These are phyloP conservation scores for Harmothoe impar DNA, from an alignment of 2,888 invertebrate species.

Conservation along the genomic window DNA sequence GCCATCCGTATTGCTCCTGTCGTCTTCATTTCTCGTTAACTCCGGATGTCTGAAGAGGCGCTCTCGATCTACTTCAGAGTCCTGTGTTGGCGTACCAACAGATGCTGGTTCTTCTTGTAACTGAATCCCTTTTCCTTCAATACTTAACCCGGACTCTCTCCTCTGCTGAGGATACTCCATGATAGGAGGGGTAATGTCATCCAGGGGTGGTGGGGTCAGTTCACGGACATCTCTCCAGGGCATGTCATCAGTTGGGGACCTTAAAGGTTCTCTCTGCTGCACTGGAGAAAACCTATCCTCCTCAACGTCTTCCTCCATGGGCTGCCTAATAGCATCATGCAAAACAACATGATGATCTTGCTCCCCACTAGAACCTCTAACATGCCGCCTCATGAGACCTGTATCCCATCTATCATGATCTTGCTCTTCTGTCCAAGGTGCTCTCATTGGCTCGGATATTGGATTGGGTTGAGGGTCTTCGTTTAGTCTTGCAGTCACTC, in stretches of 20 bases:
- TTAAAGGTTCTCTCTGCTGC: background rate
- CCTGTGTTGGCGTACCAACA: too few relatives aligned
- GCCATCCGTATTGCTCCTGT: background rate
- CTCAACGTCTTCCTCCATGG: background rate
- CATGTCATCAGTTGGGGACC: background rate
- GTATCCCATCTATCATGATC: too few relatives aligned
- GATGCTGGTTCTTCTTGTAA: background rate
- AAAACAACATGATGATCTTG: background rate
- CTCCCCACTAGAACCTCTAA: background rate
- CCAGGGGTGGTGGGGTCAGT: conserved; percentile 15
- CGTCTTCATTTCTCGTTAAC: background rate
- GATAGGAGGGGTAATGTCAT: background rate
- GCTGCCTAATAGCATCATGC: background rate
- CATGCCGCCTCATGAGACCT: too few relatives aligned
- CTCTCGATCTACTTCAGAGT: background rate
- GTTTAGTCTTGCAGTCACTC: background rate
- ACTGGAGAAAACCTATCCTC: background rate
- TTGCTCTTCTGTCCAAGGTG: too few relatives aligned
- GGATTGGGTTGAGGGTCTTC: background rate
- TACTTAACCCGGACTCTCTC: background rate
- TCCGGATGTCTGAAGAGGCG: background rate
- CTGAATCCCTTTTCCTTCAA: background rate
- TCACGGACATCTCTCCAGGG: background rate
- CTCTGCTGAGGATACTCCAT: background rate
- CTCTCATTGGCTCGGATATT: too few relatives aligned